Evolutionary conservation across 2,888 invertebrate species (phyloP).

Genomic region (Rotaria sp.): DNA sequence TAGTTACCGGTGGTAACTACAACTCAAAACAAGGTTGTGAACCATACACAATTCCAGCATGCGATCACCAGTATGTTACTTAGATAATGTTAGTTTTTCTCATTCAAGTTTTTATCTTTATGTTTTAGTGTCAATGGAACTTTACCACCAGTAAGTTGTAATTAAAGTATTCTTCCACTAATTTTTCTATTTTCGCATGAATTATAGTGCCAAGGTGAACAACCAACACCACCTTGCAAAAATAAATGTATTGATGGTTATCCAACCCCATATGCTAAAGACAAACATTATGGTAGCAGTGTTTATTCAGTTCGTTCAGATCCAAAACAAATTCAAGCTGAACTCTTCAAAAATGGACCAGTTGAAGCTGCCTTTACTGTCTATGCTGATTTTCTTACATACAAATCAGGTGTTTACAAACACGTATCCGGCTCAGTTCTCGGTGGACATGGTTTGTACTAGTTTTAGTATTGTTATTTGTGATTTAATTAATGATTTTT

Average conservation of each 20-base stretch:
- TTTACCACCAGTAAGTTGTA: slow-evolving; percentile 29
- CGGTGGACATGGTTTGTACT: slow-evolving; percentile 67
- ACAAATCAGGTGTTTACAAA: slow-evolving; percentile 72
- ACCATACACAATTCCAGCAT: slow-evolving; percentile 75
- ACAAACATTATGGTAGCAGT: slow-evolving; percentile 63
- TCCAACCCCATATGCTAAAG: slow-evolving; percentile 65
- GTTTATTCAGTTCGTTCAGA: slow-evolving; percentile 59
- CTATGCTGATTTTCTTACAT: slow-evolving; percentile 72
- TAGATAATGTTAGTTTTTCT: slow-evolving; percentile 46
- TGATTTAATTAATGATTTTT: background rate
- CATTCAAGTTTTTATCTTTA: background rate
- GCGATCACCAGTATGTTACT: slow-evolving; percentile 82
- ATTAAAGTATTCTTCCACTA: background rate
- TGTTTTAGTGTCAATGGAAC: background rate
- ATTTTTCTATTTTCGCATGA: background rate
- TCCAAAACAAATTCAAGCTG: slow-evolving; percentile 69
- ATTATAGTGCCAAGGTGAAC: slow-evolving; percentile 53
- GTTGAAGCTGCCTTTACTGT: slow-evolving; percentile 82
- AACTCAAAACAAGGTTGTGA: slow-evolving; percentile 72
- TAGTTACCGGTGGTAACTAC: slow-evolving; percentile 64
- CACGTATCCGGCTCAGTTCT: slow-evolving; percentile 59
- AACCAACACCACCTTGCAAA: slow-evolving; percentile 69
- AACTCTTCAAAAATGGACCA: slow-evolving; percentile 75
- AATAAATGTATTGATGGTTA: slow-evolving; percentile 66
- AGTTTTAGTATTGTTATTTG: too few relatives aligned